These are phyloP conservation scores for Paedocypris micromegethes DNA, from an alignment of 2,797 vertebrate genomes.

Conservation along the genomic window DNA sequence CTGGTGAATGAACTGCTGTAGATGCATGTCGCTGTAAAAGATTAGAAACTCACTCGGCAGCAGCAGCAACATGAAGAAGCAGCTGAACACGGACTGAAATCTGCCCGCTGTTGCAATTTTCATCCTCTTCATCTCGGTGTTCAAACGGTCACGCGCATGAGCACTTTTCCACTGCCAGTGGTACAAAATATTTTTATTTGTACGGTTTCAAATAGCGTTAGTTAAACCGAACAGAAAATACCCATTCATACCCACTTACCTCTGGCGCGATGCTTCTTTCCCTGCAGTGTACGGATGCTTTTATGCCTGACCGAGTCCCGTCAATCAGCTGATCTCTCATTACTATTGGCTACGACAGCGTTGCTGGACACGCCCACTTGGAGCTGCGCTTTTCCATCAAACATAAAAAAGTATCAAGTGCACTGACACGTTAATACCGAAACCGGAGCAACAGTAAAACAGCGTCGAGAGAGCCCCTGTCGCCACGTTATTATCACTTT, in stretches of 20 bases:
- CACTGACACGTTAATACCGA: background rate
- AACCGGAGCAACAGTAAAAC: background rate
- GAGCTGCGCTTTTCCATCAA: background rate
- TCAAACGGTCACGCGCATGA: background rate
- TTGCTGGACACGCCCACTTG: background rate
- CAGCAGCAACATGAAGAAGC: background rate
- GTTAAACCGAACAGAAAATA: too few species aligned
- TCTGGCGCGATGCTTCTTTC: background rate
- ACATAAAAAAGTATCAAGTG: background rate
- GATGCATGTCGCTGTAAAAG: background rate
- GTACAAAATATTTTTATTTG: background rate
- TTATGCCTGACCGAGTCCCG: background rate
- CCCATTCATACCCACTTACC: background rate
- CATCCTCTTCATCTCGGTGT: too few species aligned
- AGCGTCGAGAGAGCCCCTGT: background rate
- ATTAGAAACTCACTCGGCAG: slow-evolving; percentile 10
- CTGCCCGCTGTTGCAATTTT: background rate
- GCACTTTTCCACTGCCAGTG: background rate
- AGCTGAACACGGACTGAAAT: slow-evolving; percentile 1
- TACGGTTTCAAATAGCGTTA: too few species aligned
- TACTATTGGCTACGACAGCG: background rate
- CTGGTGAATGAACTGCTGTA: background rate
- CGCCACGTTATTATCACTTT: slow-evolving; percentile 5
- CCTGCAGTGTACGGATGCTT: too few species aligned
- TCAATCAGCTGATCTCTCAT: background rate